Evolutionary conservation across 2,797 vertebrate genomes (phyloP).

Genomic region (Graptemys geographica): DNA sequence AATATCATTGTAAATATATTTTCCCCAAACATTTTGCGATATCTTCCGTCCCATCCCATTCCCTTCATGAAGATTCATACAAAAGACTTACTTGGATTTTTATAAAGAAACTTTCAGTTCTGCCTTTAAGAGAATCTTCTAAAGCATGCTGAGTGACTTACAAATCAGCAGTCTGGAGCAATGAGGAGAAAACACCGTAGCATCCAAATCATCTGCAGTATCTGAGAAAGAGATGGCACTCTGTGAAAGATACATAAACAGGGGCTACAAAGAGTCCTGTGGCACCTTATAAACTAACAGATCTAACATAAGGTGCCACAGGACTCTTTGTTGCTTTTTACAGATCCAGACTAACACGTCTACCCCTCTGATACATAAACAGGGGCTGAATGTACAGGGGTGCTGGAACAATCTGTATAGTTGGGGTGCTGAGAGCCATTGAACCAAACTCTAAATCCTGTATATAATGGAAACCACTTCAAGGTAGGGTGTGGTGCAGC

Average conservation of each 20-base stretch:
- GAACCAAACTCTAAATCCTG: too few relatives aligned
- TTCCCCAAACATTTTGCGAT: background rate
- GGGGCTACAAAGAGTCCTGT: too few relatives aligned
- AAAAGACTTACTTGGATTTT: background rate
- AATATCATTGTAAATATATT: background rate
- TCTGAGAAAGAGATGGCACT: accelerated
- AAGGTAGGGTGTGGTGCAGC: too few relatives aligned
- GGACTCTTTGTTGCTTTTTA: too few relatives aligned
- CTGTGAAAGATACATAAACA: background rate
- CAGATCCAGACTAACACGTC: too few relatives aligned
- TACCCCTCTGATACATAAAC: background rate
- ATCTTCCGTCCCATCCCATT: accelerated
- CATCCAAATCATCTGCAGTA: accelerated
- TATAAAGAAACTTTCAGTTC: background rate
- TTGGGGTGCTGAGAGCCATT: too few relatives aligned
- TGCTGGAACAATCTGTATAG: too few relatives aligned
- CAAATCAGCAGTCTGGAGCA: background rate
- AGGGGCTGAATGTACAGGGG: too few relatives aligned
- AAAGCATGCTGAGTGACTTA: background rate
- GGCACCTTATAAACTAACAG: too few relatives aligned
- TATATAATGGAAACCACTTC: too few relatives aligned
- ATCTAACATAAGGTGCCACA: too few relatives aligned
- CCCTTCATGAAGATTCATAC: background rate
- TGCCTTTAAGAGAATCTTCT: background rate
- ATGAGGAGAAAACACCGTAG: background rate